These are phyloP conservation scores for Parazoanthus swiftii DNA, from an alignment of 92 coral and sea anemone species.

Conservation along the genomic window DNA sequence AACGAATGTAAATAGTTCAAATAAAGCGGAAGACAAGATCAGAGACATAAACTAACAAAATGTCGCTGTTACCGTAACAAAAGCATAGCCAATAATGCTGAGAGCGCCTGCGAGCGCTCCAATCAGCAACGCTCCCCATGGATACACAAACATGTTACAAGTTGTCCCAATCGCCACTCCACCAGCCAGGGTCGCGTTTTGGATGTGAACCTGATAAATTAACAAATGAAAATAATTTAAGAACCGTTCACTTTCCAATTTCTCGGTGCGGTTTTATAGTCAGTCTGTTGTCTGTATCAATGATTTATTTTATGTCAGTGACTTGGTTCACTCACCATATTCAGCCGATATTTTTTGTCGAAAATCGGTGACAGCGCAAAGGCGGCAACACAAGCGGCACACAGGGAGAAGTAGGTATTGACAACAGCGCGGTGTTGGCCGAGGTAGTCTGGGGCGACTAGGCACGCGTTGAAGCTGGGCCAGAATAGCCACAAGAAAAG, in stretches of 20 bases:
- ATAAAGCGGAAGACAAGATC: neutral
- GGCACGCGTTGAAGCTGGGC: constrained; percentile 96
- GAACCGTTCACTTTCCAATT: neutral
- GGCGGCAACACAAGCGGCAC: constrained; percentile 74
- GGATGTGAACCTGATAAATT: constrained; percentile 72
- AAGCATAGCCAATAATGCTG: constrained; percentile 84
- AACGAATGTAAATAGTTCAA: too few relatives aligned
- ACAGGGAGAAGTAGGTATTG: constrained; percentile 87
- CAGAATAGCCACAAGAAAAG: constrained; percentile 96
- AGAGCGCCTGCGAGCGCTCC: constrained; percentile 85
- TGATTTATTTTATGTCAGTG: too few relatives aligned
- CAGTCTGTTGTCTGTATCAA: neutral
- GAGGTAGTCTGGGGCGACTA: constrained; percentile 64
- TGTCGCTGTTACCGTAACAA: constrained; percentile 59
- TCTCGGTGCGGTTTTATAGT: neutral
- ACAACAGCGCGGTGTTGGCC: constrained; percentile 88
- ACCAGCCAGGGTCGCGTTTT: constrained; percentile 97
- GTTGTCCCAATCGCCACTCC: constrained; percentile 98
- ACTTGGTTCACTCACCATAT: constrained; percentile 70
- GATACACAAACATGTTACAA: constrained; percentile 86
- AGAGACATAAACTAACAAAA: neutral
- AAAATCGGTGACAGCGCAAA: constrained; percentile 74
- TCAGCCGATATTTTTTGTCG: constrained; percentile 61
- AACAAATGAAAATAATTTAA: neutral
- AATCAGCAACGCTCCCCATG: constrained; percentile 97